A percentile compares a stretch with the other conserved stretches of the same genome.
Conservation (phyloP, 1,140 invertebrate species). For the Drosophila athabasca region DNA sequence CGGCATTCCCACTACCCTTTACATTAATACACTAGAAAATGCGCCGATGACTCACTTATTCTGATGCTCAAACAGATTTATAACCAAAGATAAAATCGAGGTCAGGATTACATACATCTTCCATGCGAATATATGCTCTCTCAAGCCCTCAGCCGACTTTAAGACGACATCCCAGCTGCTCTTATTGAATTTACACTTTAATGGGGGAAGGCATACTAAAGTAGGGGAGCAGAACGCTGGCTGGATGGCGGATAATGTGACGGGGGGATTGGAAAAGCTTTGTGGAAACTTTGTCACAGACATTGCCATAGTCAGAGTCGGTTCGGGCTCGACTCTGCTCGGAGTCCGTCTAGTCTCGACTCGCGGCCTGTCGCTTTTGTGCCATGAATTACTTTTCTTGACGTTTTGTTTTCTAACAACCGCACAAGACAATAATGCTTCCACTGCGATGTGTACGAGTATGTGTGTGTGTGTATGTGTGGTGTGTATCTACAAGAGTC, state of each 20-base stretch:
- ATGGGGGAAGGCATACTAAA: neutral
- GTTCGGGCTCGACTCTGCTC: too few relatives aligned
- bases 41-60: too few relatives aligned
- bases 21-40: neutral
- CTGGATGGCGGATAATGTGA: neutral
- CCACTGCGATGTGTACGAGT: neutral
- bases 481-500: constrained; percentile 26
- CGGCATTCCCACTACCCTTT: too few relatives aligned
- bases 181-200: constrained; percentile 2
- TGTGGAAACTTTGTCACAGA: constrained; percentile 16
- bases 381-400: constrained; percentile 77
- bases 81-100: too few relatives aligned
- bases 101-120: too few relatives aligned
- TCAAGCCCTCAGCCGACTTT: constrained; percentile 2
- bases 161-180: neutral
- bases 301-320: constrained; percentile 28
- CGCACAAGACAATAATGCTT: constrained; percentile 66
- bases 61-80: too few relatives aligned
- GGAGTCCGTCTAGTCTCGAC: constrained; percentile 23
- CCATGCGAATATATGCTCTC: neutral
- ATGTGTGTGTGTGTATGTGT: neutral
- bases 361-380: constrained; percentile 45
- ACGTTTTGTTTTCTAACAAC: constrained; percentile 78
- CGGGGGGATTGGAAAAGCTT: neutral
- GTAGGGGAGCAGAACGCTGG: constrained; percentile 2